Conservation (phyloP, 2,797 vertebrate species). For the Gallinago nigripennis region DNA sequence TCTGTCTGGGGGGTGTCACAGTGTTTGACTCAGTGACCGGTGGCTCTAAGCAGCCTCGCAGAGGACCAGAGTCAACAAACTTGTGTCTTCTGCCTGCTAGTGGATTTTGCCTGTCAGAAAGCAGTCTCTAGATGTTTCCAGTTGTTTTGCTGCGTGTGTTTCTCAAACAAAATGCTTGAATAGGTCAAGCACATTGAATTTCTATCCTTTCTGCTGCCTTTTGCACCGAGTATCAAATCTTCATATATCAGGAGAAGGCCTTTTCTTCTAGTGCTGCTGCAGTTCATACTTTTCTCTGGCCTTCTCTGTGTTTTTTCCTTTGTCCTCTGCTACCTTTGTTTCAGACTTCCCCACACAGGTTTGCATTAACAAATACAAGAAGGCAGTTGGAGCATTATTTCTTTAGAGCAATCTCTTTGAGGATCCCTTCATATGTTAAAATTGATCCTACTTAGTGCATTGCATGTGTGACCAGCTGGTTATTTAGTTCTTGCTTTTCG, state of each 20-base stretch:
- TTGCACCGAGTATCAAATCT: neutral
- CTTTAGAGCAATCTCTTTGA: neutral
- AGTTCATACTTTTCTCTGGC: neutral
- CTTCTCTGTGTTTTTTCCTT: neutral
- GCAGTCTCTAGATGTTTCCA: neutral
- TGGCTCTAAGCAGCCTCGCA: neutral
- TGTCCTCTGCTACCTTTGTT: neutral
- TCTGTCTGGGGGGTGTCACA: neutral
- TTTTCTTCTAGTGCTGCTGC: neutral
- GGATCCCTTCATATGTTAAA: neutral
- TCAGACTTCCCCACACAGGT: rapidly evolving
- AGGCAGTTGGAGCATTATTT: neutral
- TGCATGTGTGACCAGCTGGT: neutral
- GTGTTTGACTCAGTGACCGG: rapidly evolving
- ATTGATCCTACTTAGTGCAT: neutral
- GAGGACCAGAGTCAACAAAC: neutral
- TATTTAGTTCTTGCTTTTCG: neutral
- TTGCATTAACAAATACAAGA: neutral
- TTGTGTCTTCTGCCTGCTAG: neutral
- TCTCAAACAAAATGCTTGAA: neutral
- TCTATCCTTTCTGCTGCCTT: neutral
- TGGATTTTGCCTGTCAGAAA: neutral
- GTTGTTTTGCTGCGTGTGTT: neutral
- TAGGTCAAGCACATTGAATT: neutral
- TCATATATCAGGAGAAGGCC: neutral